Conservation (phyloP, 2,797 vertebrate genomes). For the Parambassis ranga region DNA sequence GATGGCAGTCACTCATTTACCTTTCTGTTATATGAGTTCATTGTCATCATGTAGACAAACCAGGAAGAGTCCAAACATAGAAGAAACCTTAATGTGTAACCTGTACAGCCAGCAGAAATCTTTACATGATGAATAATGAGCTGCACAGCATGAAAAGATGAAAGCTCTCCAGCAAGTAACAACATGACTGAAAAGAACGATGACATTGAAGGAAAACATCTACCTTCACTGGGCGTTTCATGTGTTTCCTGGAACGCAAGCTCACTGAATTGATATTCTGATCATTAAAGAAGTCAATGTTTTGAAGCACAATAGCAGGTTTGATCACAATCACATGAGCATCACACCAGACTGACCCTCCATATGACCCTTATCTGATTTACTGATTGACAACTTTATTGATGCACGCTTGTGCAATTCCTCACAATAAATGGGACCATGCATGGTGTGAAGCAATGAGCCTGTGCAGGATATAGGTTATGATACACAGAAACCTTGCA, state of each 20-base stretch:
- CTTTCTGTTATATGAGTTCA: background rate
- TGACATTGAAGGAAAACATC: too few species aligned
- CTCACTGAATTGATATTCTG: too few species aligned
- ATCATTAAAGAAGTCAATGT: too few species aligned
- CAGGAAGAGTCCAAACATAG: background rate
- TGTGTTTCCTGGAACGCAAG: too few species aligned
- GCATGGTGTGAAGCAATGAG: background rate
- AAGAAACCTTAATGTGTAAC: too few species aligned
- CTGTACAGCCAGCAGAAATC: too few species aligned
- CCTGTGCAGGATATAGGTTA: background rate
- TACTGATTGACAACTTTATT: background rate
- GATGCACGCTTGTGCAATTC: background rate
- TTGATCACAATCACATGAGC: background rate
- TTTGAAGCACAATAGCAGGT: too few species aligned
- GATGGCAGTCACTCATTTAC: background rate
- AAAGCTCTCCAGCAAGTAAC: background rate
- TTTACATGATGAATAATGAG: background rate
- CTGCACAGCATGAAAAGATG: background rate
- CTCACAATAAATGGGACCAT: background rate
- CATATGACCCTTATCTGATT: too few species aligned
- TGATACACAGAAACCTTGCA: conserved; percentile 25
- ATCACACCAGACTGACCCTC: too few species aligned
- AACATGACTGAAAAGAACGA: too few species aligned
- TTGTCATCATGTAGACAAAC: background rate
- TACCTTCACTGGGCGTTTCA: too few species aligned